phyloP scores from a whole-genome alignment of 2,888 invertebrate genomes.

The Holacanthella duospinosa region DNA sequence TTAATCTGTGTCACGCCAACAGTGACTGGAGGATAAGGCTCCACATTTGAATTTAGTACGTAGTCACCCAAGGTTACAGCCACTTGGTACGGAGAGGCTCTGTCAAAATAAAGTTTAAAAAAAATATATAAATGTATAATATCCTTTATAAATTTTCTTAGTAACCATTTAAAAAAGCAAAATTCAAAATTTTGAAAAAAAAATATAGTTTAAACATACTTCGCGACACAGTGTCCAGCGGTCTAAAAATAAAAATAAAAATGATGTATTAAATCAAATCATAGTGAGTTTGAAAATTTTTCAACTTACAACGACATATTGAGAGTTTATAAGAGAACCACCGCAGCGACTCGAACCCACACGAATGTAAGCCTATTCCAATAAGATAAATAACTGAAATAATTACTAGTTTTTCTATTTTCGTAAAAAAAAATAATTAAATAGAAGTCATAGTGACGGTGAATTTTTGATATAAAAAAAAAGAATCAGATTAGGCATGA shows the following conservation, averaged over 20 bases:
- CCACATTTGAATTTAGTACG: constrained; percentile 85
- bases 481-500: too few relatives aligned
- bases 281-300: too few relatives aligned
- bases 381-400: too few relatives aligned
- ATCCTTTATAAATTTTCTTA: background rate
- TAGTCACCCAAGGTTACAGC: constrained; percentile 86
- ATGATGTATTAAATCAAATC: background rate
- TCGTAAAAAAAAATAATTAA: too few relatives aligned
- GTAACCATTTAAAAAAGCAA: background rate
- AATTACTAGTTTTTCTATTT: too few relatives aligned
- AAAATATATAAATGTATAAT: background rate
- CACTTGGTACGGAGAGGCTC: constrained; percentile 79
- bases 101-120: constrained; percentile 38
- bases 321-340: constrained; percentile 77
- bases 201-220: constrained; percentile 40
- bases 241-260: constrained; percentile 51
- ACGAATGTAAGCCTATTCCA: constrained; percentile 64
- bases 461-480: too few relatives aligned
- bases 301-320: constrained; percentile 60
- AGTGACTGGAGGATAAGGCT: constrained; percentile 80
- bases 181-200: constrained; percentile 15
- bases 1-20: constrained; percentile 83
- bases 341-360: constrained; percentile 91
- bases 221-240: constrained; percentile 86
- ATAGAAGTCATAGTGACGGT: too few relatives aligned